Percentiles rank a stretch among this genome's conserved stretches.
These are phyloP conservation scores for Galeopsomyia nigrocyanea DNA, from an alignment of 2,888 invertebrate genomes.

Conservation along the genomic window DNA sequence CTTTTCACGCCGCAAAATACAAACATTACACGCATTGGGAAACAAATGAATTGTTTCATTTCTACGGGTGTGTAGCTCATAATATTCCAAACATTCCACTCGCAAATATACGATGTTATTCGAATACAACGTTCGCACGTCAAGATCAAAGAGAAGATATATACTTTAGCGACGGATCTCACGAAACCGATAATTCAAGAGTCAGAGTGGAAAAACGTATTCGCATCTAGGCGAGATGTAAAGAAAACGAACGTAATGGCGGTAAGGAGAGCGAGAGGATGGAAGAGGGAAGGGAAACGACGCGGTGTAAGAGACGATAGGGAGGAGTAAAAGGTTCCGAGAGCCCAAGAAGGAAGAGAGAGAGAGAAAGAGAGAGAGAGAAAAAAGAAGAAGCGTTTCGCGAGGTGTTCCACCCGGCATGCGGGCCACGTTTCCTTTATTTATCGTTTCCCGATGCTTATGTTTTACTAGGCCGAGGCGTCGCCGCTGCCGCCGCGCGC, in stretches of 20 bases:
- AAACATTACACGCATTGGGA: constrained; percentile 11
- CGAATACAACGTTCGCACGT: background rate
- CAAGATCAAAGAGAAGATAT: constrained; percentile 6
- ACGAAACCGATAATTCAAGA: background rate
- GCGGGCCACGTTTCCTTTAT: constrained; percentile 68
- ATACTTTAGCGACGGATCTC: background rate
- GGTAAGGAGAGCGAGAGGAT: background rate
- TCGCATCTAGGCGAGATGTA: constrained; percentile 23
- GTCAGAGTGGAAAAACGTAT: constrained; percentile 6
- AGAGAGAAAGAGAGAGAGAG: background rate
- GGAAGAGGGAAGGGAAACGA: background rate
- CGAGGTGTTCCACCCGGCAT: constrained; percentile 55
- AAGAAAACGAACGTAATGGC: constrained; percentile 39
- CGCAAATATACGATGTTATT: background rate
- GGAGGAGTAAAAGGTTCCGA: background rate
- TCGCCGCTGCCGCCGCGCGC: constrained; percentile 51
- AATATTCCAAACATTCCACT: constrained; percentile 12
- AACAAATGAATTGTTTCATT: constrained; percentile 32
- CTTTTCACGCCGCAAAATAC: constrained; percentile 13
- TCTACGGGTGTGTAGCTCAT: constrained; percentile 7
- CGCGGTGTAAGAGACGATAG: too few relatives aligned
- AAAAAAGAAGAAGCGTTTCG: constrained; percentile 22
- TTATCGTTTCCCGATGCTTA: constrained; percentile 69
- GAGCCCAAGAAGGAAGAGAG: constrained; percentile 16
- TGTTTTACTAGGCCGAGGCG: constrained; percentile 67